These are phyloP conservation scores for Crenichthys baileyi DNA, from an alignment of 2,797 vertebrate species.

Conservation along the genomic window DNA sequence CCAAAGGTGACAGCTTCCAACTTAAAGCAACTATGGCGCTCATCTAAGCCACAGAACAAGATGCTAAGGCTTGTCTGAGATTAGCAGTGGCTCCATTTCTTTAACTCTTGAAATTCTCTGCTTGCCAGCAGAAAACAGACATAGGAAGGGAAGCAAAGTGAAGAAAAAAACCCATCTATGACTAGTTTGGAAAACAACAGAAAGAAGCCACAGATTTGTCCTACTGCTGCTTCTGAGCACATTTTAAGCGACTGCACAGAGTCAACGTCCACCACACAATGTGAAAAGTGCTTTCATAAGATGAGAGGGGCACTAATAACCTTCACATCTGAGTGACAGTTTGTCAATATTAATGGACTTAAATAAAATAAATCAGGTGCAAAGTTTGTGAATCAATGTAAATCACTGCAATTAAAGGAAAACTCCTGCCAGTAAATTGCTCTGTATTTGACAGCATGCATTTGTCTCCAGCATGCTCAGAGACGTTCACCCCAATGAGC, in stretches of 20 bases:
- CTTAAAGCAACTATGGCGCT: background rate
- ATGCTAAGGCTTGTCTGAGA: slow-evolving; percentile 18
- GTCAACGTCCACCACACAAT: background rate
- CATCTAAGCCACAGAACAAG: slow-evolving; percentile 16
- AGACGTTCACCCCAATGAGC: background rate
- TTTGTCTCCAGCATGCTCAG: background rate
- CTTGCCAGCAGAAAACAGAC: slow-evolving; percentile 21
- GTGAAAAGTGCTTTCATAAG: slow-evolving; percentile 1
- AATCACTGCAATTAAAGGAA: background rate
- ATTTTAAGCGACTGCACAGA: background rate
- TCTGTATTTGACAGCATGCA: background rate
- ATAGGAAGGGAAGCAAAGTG: background rate
- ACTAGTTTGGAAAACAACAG: slow-evolving; percentile 25
- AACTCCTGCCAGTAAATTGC: background rate
- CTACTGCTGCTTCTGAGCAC: slow-evolving; percentile 1
- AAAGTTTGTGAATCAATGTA: background rate
- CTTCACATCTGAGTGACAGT: background rate
- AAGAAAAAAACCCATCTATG: slow-evolving; percentile 17
- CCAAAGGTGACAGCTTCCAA: background rate
- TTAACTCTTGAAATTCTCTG: slow-evolving; percentile 34
- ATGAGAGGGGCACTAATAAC: background rate
- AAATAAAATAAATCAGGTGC: slow-evolving; percentile 6
- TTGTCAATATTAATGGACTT: background rate
- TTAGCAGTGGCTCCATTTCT: slow-evolving; percentile 17
- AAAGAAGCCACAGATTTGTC: slow-evolving; percentile 14